Evolutionary conservation across 2,113 vertebrate species (phyloP).

Genomic region (Petaurus breviceps): DNA sequence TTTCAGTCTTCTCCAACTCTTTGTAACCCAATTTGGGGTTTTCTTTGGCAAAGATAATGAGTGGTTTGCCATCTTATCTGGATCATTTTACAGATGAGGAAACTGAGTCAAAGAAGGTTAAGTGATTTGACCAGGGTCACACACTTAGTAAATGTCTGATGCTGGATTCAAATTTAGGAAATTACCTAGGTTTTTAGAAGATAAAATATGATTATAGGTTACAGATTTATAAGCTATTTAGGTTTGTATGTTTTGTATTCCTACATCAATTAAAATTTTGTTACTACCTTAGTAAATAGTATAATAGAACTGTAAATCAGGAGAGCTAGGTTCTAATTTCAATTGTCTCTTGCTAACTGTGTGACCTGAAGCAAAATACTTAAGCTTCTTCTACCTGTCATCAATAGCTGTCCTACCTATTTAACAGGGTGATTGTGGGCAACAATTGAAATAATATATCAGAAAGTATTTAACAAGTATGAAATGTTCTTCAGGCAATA

Average conservation of each 20-base stretch:
- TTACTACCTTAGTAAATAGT: conserved; percentile 21
- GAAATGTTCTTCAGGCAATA: not conserved
- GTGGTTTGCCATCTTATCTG: not conserved
- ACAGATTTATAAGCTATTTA: not conserved
- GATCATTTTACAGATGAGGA: not conserved
- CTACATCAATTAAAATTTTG: conserved; percentile 6
- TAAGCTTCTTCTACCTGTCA: conserved; percentile 23
- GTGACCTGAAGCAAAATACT: conserved; percentile 17
- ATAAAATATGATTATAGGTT: not conserved
- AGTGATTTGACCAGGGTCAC: not conserved
- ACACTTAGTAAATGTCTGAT: not conserved
- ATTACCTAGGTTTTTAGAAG: conserved; percentile 10
- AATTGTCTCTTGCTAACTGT: conserved; percentile 29
- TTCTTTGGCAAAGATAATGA: not conserved
- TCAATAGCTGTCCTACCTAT: too few relatives aligned
- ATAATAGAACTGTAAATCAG: conserved; percentile 19
- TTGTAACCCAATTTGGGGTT: not conserved
- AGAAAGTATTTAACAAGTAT: not conserved
- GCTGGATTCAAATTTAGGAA: not conserved
- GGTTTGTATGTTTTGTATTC: not conserved
- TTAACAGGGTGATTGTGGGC: too few relatives aligned
- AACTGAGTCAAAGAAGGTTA: not conserved
- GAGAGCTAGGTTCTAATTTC: conserved; percentile 36
- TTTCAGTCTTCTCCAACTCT: not conserved
- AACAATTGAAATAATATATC: too few relatives aligned